A percentile compares a stretch with the other conserved stretches of the same genome.
phyloP scores from a whole-genome alignment of 2,113 vertebrate species.

The Panthera leo region DNA sequence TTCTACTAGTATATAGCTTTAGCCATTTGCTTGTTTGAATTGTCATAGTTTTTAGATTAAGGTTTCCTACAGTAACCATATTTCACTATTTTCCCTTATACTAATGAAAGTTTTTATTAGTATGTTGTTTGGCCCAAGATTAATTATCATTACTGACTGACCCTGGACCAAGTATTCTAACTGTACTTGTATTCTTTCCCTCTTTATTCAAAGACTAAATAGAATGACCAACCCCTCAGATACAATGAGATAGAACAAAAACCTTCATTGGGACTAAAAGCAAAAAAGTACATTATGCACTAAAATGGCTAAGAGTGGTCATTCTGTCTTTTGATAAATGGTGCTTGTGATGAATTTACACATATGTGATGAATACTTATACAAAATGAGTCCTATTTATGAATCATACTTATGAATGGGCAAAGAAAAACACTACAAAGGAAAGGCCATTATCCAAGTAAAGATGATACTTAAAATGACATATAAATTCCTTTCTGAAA shows the following conservation, averaged over 20 bases:
- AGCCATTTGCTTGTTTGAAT: neutral
- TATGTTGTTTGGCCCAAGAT: neutral
- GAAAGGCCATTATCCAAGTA: neutral
- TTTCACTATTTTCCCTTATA: neutral
- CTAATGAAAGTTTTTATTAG: neutral
- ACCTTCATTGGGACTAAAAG: neutral
- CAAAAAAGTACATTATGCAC: neutral
- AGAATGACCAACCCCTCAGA: neutral
- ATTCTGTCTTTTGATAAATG: neutral
- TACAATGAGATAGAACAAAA: neutral
- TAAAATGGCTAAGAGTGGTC: neutral
- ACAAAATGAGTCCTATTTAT: neutral
- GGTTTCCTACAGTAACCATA: neutral
- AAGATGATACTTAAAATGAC: conserved; percentile 35
- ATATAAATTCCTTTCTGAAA: conserved; percentile 12
- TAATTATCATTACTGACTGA: neutral
- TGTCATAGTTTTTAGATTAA: neutral
- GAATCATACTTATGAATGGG: neutral
- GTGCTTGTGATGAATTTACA: neutral
- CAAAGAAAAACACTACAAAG: neutral
- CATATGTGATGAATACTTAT: neutral
- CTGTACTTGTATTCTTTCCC: neutral
- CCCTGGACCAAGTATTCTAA: neutral
- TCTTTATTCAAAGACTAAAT: conserved; percentile 24
- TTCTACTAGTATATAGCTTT: neutral